These are phyloP conservation scores for Ataeniobius toweri DNA, from an alignment of 2,797 vertebrate genomes.

Conservation along the genomic window DNA sequence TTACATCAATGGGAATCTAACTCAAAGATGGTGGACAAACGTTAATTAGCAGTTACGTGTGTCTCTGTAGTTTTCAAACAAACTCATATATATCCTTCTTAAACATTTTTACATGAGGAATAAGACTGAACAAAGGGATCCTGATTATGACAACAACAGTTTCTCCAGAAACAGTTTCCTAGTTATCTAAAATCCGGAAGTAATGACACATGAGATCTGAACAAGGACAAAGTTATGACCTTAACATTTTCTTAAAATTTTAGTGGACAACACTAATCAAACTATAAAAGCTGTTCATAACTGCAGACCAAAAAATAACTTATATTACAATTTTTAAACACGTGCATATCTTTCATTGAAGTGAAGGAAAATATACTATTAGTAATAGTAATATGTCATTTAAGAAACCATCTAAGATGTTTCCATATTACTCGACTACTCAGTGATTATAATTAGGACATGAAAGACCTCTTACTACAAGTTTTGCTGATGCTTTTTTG, in stretches of 20 bases:
- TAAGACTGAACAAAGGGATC: background rate
- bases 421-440: conserved; percentile 21
- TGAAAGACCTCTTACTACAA: conserved; percentile 14
- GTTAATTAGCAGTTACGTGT: background rate
- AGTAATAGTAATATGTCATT: conserved; percentile 14
- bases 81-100: background rate
- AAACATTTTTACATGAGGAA: background rate
- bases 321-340: background rate
- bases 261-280: background rate
- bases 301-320: background rate
- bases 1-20: background rate
- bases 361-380: background rate
- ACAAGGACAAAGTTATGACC: background rate
- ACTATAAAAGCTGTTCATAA: background rate
- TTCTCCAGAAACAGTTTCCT: background rate
- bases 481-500: background rate
- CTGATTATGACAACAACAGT: background rate
- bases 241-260: background rate
- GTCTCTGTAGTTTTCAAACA: background rate
- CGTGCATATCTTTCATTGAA: background rate
- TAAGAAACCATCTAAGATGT: conserved; percentile 7
- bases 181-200: background rate
- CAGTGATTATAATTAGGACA: conserved; percentile 19
- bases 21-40: background rate
- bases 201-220: background rate